Evolutionary conservation across 1,140 invertebrate genomes (phyloP), one percentile per base, ranked within the genome.

Genomic region (Aphelenchoides besseyi): DNA sequence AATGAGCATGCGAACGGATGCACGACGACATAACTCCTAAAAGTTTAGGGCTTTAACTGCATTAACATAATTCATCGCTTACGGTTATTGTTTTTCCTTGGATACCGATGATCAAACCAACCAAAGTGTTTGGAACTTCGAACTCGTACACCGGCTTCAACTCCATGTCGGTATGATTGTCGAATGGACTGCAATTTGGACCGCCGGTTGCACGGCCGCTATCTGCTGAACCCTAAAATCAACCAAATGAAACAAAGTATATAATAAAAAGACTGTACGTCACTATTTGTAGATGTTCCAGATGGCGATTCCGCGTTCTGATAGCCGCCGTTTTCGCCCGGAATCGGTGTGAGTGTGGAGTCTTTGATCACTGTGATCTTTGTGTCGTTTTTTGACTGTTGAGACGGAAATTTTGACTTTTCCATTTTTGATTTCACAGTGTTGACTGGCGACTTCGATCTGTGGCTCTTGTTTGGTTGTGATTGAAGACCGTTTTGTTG

Each of bases 71-170:
- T 33, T 55, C 32, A 69, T 0, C 33, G 8, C 12, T 1, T 67
- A 84, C 82, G 71, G 73, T 76, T 28, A 83, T 83, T 5, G 82
- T 83, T 68, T 84, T 83, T 2, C 82, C 82, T 23, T 79, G 72
- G 28, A 84, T 68, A 12, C 82, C 82, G 59, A 83, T 83, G 32
- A 83, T 83, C 8, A 83, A 68, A n/a, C 82, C 82, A 64, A 83
- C 82, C 48, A 83, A 71, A 35, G 79, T 82, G 72, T 83, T 83
- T 23, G 83, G 83, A 41, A 83, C 79, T 59, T 83, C 82, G 66
- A 83, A 83, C 61, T 83, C 82, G 72, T 83, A 83, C 67, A 83
- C 78, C n/a, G 82, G 80, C 29, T 69, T 16, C 9, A 57, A 63
- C 59, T 68, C 37, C 1, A 36, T 26, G 2, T 73, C 70, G 2